phyloP scores from a whole-genome alignment of 2,888 invertebrate species.

The Rhynchonema sp. region DNA sequence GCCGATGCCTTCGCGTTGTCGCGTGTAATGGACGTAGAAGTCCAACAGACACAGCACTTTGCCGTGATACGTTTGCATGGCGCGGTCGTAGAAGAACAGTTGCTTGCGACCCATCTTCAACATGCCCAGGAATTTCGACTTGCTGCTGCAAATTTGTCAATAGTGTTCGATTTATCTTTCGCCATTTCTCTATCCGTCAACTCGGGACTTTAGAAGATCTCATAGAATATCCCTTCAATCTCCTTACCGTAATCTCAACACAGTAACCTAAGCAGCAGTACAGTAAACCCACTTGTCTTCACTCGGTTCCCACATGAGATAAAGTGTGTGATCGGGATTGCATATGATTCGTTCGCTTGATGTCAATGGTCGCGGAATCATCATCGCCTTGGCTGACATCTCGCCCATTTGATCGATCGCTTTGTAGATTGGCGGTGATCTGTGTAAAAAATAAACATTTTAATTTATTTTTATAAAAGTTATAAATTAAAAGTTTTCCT shows the following conservation, averaged over 20 bases:
- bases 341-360: conserved; percentile 14
- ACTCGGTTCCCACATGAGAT: conserved; percentile 18
- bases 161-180: no score
- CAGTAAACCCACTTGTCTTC: conserved; percentile 11
- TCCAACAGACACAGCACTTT: conserved; percentile 72
- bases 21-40: conserved; percentile 65
- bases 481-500: no score
- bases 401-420: conserved; percentile 8
- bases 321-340: conserved; percentile 16
- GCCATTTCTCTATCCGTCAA: background rate
- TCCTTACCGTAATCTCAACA: no score
- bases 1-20: conserved; percentile 67
- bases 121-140: conserved; percentile 43
- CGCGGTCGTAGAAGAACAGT: conserved; percentile 45
- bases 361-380: conserved; percentile 14
- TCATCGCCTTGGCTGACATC: conserved; percentile 9
- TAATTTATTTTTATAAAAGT: no score
- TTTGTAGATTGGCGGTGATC: conserved; percentile 7
- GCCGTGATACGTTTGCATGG: conserved; percentile 29
- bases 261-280: no score
- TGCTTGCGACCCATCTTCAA: conserved; percentile 75
- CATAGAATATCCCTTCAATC: no score
- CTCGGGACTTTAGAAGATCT: no score
- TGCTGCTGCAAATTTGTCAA: conserved; percentile 7
- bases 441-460: no score